These are phyloP conservation scores for Tauraco erythrolophus DNA, from an alignment of 2,113 vertebrate species.

Conservation along the genomic window DNA sequence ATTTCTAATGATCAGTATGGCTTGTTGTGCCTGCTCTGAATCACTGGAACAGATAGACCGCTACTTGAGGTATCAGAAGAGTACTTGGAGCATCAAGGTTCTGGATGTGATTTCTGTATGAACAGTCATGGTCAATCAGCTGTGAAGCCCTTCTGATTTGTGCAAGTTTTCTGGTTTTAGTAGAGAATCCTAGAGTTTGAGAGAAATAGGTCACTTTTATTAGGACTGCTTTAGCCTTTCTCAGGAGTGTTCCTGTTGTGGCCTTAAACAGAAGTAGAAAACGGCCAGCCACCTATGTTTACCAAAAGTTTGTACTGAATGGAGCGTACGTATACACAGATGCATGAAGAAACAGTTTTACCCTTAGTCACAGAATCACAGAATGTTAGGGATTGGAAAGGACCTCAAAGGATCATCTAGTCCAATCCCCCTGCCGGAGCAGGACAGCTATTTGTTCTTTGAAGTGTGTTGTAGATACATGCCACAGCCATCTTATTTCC, in stretches of 20 bases:
- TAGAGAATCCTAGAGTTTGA: neutral
- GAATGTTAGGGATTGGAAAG: too few species aligned
- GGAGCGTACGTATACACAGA: neutral
- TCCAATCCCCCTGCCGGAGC: too few species aligned
- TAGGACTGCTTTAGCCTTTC: neutral
- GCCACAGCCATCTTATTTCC: neutral
- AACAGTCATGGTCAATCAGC: neutral
- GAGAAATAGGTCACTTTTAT: neutral
- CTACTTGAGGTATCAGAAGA: neutral
- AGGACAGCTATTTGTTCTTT: neutral
- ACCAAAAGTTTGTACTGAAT: neutral
- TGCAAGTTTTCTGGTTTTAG: neutral
- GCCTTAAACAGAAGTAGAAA: neutral
- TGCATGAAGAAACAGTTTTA: neutral
- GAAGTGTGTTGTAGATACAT: neutral
- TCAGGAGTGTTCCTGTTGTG: neutral
- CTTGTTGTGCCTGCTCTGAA: neutral
- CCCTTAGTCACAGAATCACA: too few species aligned
- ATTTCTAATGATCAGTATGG: neutral
- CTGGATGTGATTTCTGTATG: neutral
- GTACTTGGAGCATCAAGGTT: neutral
- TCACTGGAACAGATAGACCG: neutral
- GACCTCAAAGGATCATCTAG: too few species aligned
- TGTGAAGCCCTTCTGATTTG: neutral
- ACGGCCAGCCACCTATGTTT: neutral